Evolutionary conservation across 1,140 invertebrate species (phyloP).

Genomic region (Drosophila nikananu): DNA sequence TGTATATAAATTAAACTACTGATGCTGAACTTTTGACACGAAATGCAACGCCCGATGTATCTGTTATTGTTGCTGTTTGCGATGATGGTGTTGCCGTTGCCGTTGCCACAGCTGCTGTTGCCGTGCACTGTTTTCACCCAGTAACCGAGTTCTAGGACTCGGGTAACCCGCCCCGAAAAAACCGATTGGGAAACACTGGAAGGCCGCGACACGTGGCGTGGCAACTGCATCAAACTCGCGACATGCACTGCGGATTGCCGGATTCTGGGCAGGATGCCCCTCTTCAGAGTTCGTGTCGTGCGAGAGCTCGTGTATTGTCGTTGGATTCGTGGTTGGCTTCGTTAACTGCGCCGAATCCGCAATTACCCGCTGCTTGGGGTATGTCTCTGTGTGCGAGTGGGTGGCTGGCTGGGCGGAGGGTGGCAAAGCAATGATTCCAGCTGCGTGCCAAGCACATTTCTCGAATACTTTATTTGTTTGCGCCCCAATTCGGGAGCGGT

Average conservation of each 20-base stretch:
- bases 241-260: conserved; percentile 66
- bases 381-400: conserved; percentile 6
- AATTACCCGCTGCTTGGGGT: conserved; percentile 19
- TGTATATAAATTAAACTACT: conserved; percentile 5
- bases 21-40: conserved; percentile 48
- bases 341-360: conserved; percentile 73
- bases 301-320: conserved; percentile 17
- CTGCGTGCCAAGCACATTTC: conserved; percentile 39
- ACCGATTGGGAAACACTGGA: conserved; percentile 16
- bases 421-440: conserved; percentile 73
- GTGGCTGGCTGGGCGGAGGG: conserved; percentile 43
- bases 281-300: conserved; percentile 22
- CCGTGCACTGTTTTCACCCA: conserved; percentile 72
- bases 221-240: conserved; percentile 66
- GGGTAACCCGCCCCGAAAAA: conserved; percentile 60
- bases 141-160: conserved; percentile 71
- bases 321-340: conserved; percentile 29
- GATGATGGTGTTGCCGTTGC: conserved; percentile 24
- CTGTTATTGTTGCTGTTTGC: conserved; percentile 44
- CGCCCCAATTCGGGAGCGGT: conserved; percentile 60
- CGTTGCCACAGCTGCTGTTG: conserved; percentile 41
- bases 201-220: conserved; percentile 35
- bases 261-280: conserved; percentile 75
- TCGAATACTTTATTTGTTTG: conserved; percentile 46
- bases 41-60: conserved; percentile 28